A percentile compares a stretch with the other conserved stretches of the same genome.
phyloP scores from a whole-genome alignment of 2,113 vertebrate genomes.

The Gallinago media region DNA sequence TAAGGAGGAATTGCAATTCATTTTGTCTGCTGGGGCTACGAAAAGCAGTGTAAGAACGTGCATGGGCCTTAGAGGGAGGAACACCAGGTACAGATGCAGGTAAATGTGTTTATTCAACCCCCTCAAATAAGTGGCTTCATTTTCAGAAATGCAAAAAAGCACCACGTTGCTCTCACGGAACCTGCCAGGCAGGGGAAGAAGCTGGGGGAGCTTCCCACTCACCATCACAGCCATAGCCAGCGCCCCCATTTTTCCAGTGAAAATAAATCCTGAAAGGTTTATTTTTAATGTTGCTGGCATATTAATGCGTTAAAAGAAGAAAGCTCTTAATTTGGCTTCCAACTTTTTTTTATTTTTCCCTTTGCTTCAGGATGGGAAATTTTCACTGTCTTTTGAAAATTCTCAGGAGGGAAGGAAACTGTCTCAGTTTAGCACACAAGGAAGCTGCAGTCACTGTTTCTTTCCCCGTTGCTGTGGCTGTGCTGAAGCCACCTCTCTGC shows the following conservation, averaged over 20 bases:
- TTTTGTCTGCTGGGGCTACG: neutral
- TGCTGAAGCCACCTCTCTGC: neutral
- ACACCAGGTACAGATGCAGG: neutral
- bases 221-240: neutral
- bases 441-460: neutral
- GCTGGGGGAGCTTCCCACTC: neutral
- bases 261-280: neutral
- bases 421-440: neutral
- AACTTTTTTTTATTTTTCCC: neutral
- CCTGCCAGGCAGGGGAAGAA: neutral
- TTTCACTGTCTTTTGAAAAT: neutral
- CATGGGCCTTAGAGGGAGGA: neutral
- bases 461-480: neutral
- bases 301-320: neutral
- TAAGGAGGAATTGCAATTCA: neutral
- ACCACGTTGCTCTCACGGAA: neutral
- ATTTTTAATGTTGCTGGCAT: neutral
- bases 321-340: neutral
- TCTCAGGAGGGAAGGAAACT: neutral
- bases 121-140: neutral
- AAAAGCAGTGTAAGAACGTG: neutral
- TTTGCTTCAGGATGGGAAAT: neutral
- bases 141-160: constrained; percentile 2
- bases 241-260: neutral
- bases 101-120: neutral